These are phyloP conservation scores for Gyrodactylus bullatarudis DNA, from an alignment of 1,140 invertebrate genomes.

Conservation along the genomic window DNA sequence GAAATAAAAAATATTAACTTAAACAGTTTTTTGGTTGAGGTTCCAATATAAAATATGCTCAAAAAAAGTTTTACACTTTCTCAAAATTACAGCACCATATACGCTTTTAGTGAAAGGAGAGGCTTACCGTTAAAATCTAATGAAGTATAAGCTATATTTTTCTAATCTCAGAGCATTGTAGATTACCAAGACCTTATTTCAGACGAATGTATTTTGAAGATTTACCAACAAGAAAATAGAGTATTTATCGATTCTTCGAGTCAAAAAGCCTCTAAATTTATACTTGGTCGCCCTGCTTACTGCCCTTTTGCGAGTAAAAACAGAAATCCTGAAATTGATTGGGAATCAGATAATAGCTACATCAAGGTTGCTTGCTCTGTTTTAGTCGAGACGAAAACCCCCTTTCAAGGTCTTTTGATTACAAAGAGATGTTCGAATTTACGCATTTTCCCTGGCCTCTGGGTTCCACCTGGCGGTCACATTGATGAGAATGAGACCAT, in stretches of 20 bases:
- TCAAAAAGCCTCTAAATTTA: not conserved
- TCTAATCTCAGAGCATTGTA: not conserved
- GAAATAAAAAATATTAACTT: too few relatives aligned
- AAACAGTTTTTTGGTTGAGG: too few relatives aligned
- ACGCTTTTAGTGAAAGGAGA: not conserved
- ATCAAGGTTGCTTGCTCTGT: not conserved
- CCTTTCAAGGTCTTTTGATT: not conserved
- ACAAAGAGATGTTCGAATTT: not conserved
- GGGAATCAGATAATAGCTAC: not conserved
- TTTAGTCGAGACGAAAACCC: not conserved
- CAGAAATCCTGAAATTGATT: not conserved
- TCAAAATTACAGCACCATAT: not conserved
- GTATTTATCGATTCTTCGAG: not conserved
- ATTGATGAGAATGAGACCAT: not conserved
- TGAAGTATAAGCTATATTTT: not conserved
- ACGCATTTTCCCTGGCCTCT: not conserved
- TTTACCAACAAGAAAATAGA: not conserved
- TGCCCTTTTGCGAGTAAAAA: not conserved
- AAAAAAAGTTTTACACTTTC: not conserved
- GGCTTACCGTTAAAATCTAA: not conserved
- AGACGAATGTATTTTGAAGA: not conserved
- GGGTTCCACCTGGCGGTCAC: slow-evolving; percentile 3
- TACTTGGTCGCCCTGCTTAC: not conserved
- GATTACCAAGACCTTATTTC: not conserved
- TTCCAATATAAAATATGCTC: too few relatives aligned